Evolutionary conservation across 2,113 vertebrate species (phyloP), one percentile per base, ranked within the genome.

Genomic region (Puma concolor): DNA sequence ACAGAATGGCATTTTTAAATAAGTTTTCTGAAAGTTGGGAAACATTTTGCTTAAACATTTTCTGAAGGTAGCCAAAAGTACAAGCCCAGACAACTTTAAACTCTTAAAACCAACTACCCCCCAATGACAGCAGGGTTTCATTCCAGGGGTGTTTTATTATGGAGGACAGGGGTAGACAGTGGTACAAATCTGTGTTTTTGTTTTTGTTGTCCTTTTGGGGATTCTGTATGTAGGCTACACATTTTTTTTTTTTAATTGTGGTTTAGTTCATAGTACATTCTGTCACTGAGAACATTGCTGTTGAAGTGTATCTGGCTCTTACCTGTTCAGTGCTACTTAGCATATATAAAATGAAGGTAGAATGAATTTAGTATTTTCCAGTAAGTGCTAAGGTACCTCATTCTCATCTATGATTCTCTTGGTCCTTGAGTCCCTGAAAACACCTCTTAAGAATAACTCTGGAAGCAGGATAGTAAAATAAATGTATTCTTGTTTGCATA

Each of bases 351-450:
- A 87, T 90, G 76, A 31, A 10, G 33, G 50, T n/a, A 84, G 41
- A 95, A 82, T 90, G 16, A 69, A 82, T 92, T 94, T 94, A 82
- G 50, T 87, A 60, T 94, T 96, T 97, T 31, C 57, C 63, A 50
- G 23, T 57, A 63, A 93, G 36, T 52, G 29, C 12, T 92, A 88
- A 95, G 16, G 54, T 50, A 27, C 33, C 14, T 77, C 23, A 54
- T 76, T 83, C 54, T 91, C 96, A 79, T 63, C 11, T 96, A 54
- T 71, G 21, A 57, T 21, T 83, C 33, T 93, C 81, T 92, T 44
- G 36, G 25, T 50, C 88, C 36, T 72, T 57, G 93, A 64, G 8
- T 88, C 33, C 17, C 52, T 81, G 50, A 81, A 81, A 87, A 63
- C 5, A 91, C 74, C 69, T 92, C 48, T 81, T 80, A 94, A 83